Conservation (phyloP, 2,888 invertebrate species). For the Drosophila histrio region DNA sequence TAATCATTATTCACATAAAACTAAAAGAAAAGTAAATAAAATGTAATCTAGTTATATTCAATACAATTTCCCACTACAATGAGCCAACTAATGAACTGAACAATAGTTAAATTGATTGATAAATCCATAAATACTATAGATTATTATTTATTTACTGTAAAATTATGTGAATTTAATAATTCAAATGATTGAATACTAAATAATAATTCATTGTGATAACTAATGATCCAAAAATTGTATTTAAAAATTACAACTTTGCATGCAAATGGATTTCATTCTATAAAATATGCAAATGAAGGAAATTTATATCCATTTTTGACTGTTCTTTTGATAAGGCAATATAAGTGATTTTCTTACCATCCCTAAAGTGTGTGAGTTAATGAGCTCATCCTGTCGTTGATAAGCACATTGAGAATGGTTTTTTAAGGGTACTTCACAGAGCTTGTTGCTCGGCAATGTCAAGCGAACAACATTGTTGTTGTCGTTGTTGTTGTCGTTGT, state of each 20-base stretch:
- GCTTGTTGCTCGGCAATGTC: conserved; percentile 51
- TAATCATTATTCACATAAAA: no score
- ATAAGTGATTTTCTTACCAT: not conserved
- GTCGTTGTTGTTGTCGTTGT: no score
- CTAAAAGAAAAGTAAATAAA: not conserved
- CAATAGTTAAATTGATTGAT: not conserved
- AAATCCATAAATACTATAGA: not conserved
- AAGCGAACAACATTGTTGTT: conserved; percentile 35
- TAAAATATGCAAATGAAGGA: conserved; percentile 1
- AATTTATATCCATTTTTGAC: not conserved
- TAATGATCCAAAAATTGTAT: no score
- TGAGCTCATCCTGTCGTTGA: conserved; percentile 54
- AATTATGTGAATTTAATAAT: not conserved
- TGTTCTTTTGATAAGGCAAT: not conserved
- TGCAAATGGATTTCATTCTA: not conserved
- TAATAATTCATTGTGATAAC: no score
- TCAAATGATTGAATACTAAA: no score
- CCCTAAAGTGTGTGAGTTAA: conserved; percentile 13
- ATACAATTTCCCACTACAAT: no score
- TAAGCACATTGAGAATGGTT: conserved; percentile 32
- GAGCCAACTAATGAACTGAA: not conserved
- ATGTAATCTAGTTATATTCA: no score
- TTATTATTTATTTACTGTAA: not conserved
- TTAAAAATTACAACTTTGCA: not conserved
- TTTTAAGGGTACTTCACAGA: conserved; percentile 8